Conservation (phyloP, 2,888 invertebrate species). For the Noctua janthe region DNA sequence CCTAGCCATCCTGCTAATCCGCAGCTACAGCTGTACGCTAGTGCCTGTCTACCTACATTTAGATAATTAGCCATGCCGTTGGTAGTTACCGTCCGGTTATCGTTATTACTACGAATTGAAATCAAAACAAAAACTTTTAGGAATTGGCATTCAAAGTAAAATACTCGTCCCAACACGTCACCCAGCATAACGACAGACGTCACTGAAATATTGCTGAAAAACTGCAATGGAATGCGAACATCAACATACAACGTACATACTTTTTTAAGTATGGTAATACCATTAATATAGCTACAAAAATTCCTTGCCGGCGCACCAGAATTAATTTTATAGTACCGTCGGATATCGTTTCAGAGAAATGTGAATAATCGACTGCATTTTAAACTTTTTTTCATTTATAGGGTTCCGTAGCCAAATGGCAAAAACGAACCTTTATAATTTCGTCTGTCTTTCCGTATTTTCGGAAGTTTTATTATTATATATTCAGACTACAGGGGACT, state of each 20-base stretch:
- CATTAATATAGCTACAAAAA: slow-evolving; percentile 47
- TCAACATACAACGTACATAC: not conserved
- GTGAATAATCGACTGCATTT: slow-evolving; percentile 52
- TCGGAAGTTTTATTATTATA: not conserved
- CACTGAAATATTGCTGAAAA: slow-evolving; percentile 48
- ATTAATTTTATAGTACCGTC: slow-evolving; percentile 40
- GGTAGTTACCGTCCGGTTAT: not conserved
- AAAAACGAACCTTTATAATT: not conserved
- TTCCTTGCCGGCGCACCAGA: slow-evolving; percentile 49
- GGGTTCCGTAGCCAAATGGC: not conserved
- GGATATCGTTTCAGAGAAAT: slow-evolving; percentile 63
- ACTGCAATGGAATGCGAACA: slow-evolving; percentile 35
- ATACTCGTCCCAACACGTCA: slow-evolving; percentile 37
- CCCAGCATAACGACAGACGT: slow-evolving; percentile 15
- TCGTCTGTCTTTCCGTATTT: not conserved
- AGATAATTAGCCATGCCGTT: not conserved
- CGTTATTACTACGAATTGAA: slow-evolving; percentile 17
- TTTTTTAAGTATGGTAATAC: slow-evolving; percentile 43
- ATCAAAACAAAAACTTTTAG: slow-evolving; percentile 23
- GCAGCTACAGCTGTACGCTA: not conserved
- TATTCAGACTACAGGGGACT: not conserved
- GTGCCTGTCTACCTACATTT: not conserved
- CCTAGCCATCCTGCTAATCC: not conserved
- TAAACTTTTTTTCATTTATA: not conserved
- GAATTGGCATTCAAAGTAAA: slow-evolving; percentile 25